Evolutionary conservation across 2,113 vertebrate species (phyloP).

Genomic region (Onychorhynchus coronatus): DNA sequence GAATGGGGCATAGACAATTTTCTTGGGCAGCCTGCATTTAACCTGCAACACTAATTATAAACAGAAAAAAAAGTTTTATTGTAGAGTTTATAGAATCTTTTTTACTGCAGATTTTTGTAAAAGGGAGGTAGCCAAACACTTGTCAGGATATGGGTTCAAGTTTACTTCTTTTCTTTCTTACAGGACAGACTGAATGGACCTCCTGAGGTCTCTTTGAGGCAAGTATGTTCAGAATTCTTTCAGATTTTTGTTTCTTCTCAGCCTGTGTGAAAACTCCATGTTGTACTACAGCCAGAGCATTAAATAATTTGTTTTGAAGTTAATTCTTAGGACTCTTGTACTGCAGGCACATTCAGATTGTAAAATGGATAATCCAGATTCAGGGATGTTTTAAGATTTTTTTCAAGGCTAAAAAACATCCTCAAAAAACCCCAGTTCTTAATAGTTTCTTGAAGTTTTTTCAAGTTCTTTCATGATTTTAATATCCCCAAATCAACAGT

Average conservation of each 20-base stretch:
- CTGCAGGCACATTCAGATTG: not conserved
- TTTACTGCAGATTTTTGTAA: not conserved
- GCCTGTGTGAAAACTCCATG: not conserved
- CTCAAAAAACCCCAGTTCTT: not conserved
- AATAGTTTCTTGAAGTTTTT: not conserved
- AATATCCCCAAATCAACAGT: not conserved
- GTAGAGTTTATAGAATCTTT: not conserved
- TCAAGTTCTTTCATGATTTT: not conserved
- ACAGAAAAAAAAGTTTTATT: not conserved
- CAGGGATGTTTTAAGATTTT: not conserved
- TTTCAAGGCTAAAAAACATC: not conserved
- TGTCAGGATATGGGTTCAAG: not conserved
- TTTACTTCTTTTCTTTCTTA: not conserved
- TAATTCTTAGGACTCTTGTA: not conserved
- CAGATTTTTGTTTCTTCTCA: not conserved
- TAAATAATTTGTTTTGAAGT: not conserved
- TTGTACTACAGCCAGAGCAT: not conserved
- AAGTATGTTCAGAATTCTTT: not conserved
- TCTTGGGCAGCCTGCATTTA: no score
- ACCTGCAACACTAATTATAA: not conserved
- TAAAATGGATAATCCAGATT: not conserved
- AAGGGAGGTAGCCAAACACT: not conserved
- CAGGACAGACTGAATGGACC: not conserved
- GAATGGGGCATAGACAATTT: rapidly evolving
- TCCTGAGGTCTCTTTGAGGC: not conserved